A percentile compares a stretch with the other conserved stretches of the same genome.
phyloP scores from a whole-genome alignment of 2,113 vertebrate genomes.

The Nycticryphes semicollaris region DNA sequence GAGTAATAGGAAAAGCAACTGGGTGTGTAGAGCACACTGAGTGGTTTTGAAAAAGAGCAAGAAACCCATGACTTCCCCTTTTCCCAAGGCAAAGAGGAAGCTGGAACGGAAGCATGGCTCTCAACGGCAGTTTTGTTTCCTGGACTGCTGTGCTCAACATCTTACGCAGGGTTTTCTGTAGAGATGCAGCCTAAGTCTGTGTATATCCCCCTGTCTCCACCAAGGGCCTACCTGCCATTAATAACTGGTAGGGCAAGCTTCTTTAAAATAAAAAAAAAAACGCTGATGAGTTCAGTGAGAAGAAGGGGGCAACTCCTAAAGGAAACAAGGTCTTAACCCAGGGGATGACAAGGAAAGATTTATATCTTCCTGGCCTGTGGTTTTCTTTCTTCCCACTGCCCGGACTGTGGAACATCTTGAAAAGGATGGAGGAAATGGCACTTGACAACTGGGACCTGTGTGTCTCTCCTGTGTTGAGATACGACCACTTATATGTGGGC shows the following conservation, averaged over 20 bases:
- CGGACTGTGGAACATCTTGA: neutral
- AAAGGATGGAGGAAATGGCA: neutral
- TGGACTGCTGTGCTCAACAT: neutral
- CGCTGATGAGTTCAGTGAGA: neutral
- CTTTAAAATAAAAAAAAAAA: neutral
- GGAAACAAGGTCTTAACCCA: neutral
- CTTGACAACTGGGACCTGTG: neutral
- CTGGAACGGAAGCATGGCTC: neutral
- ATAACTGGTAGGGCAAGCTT: neutral
- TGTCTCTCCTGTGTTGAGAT: neutral
- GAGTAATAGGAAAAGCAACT: neutral
- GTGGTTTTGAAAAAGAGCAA: neutral
- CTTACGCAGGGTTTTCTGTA: neutral
- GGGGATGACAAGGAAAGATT: neutral
- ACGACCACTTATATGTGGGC: neutral
- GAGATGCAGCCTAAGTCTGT: neutral
- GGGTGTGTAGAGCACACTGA: neutral
- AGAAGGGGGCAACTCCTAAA: neutral
- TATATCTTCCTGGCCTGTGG: constrained; percentile 13
- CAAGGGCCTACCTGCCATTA: neutral
- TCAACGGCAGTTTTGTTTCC: neutral
- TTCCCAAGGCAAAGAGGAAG: neutral
- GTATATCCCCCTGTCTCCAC: neutral
- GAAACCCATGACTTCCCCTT: neutral
- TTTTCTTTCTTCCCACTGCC: neutral